Percentiles rank a stretch among this genome's conserved stretches.
Conservation (phyloP, 1,140 invertebrate genomes). For the Magallana gigas region DNA sequence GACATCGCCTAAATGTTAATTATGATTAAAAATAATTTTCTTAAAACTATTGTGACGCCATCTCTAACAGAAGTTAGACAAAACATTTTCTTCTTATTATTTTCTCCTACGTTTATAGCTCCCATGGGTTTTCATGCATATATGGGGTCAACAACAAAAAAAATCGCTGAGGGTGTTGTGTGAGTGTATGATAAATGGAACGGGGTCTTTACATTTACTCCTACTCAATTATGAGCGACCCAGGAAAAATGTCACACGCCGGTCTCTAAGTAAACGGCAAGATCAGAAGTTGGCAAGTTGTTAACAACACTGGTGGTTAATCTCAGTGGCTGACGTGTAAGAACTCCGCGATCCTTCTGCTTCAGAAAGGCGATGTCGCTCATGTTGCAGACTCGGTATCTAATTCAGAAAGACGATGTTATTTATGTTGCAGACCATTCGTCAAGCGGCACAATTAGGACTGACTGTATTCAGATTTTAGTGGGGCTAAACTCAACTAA, state of each 20-base stretch:
- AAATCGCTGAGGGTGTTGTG: background rate
- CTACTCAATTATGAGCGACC: background rate
- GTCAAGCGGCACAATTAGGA: too few relatives aligned
- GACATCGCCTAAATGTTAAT: too few relatives aligned
- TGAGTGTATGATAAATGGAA: background rate
- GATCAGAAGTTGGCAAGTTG: background rate
- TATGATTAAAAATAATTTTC: too few relatives aligned
- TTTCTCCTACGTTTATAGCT: background rate
- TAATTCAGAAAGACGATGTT: background rate
- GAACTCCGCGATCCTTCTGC: background rate
- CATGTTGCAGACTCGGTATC: background rate
- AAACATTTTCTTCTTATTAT: too few relatives aligned
- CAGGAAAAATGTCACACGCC: background rate
- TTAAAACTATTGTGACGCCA: too few relatives aligned
- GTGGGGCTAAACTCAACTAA: too few relatives aligned
- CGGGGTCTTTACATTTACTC: background rate
- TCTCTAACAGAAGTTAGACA: too few relatives aligned
- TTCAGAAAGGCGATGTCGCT: background rate
- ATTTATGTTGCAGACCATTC: background rate
- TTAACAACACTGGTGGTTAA: background rate
- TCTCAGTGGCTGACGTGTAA: background rate
- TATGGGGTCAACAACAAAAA: background rate
- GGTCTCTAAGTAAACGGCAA: background rate
- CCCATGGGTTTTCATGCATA: background rate
- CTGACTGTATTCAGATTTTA: too few relatives aligned